Evolutionary conservation across 2,888 invertebrate genomes (phyloP), one percentile per base, ranked within the genome.

Genomic region (Macropis europaea): DNA sequence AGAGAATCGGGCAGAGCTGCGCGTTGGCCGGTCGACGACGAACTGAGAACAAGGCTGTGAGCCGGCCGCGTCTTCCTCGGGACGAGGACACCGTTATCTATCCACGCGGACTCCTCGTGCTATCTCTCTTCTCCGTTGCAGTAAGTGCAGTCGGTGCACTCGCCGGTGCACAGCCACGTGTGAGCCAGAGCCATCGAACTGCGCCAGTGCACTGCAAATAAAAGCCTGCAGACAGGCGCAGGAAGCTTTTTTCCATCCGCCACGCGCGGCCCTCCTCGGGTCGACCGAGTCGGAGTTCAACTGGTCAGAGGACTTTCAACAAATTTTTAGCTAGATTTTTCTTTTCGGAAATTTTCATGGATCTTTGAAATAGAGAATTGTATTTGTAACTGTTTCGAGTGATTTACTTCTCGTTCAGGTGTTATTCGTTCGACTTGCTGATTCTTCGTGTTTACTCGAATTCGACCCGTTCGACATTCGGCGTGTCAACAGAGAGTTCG

Each of bases 71-170:
- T 54, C 40, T 68, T 67, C 40, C 34, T 28, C 32, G 13, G 5
- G 19, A 32, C 13, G 42, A 69, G 64, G 43, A 63, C 56, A 82
- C 82, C 82, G 83, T 83, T 83, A 83, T 81, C 54, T 79, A 74
- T 68, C 53, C 53, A 54, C 60, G 38, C 45, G 64, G 56, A 75
- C n/a, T n/a, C 59, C 59, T 62, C 76, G 43, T 61, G 50, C 61
- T 76, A 61, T 43, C 73, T 79, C 45, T 22, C 50, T 73, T 42
- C 64, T 52, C 22, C 61, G 64, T 66, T 57, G 43, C 74, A 76
- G 62, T 70, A 68, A 45, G 19, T 17, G 4, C 26, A 19, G 34
- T 52, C 36, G 47, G 13, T 38, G n/a, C n/a, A 54, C 19, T 32
- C 45, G 28, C 17, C 48, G 17, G 32, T 17, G 38, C 36, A 17